Evolutionary conservation across 1,140 invertebrate species (phyloP).

Genomic region (Euura lappo): DNA sequence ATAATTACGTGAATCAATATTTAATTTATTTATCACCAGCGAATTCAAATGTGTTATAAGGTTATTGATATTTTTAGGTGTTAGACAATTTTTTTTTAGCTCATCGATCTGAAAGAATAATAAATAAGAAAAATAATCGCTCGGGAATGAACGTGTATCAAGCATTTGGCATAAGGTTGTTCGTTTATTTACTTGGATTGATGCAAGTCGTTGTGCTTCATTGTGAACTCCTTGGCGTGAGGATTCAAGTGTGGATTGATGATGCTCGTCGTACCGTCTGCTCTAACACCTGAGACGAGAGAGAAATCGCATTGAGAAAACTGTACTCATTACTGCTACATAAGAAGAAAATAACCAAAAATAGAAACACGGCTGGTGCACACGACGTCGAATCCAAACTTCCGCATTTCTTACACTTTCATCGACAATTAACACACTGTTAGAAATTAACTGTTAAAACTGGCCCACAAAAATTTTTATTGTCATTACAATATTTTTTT

Average conservation of each 20-base stretch:
- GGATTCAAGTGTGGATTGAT: conserved; percentile 72
- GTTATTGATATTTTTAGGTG: not conserved
- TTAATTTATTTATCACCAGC: too few species aligned
- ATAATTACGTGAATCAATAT: too few species aligned
- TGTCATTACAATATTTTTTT: too few species aligned
- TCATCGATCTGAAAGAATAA: not conserved
- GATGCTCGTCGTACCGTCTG: conserved; percentile 47
- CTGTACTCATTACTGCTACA: not conserved
- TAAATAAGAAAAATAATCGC: not conserved
- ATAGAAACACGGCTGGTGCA: too few species aligned
- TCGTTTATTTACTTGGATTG: conserved; percentile 60
- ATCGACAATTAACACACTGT: too few species aligned
- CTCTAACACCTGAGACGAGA: conserved; percentile 47
- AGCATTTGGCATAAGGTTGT: not conserved
- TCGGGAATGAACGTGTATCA: not conserved
- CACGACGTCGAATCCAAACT: too few species aligned
- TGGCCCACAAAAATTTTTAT: too few species aligned
- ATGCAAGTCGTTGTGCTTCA: conserved; percentile 70
- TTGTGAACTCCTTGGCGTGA: conserved; percentile 85
- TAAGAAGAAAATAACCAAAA: not conserved
- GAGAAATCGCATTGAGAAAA: conserved; percentile 18
- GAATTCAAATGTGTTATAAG: not conserved
- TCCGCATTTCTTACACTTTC: too few species aligned
- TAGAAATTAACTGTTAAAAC: too few species aligned
- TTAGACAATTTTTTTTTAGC: not conserved